phyloP scores from a whole-genome alignment of 2,888 invertebrate species.

The Danaus chrysippus region DNA sequence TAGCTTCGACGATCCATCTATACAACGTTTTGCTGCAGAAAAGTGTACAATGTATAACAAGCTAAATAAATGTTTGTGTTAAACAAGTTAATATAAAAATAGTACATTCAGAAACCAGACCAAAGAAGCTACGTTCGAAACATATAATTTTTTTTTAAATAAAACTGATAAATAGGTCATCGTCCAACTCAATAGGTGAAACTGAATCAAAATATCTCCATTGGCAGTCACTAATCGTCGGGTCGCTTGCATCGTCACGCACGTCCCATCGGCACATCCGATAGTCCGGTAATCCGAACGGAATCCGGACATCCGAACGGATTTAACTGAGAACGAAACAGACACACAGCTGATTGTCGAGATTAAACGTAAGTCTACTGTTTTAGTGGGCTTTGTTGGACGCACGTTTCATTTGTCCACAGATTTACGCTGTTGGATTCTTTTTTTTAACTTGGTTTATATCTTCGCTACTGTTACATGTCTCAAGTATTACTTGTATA shows the following conservation, averaged over 20 bases:
- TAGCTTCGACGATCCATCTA: background rate
- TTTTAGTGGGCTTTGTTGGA: constrained; percentile 49
- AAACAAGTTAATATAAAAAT: no score
- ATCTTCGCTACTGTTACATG: no score
- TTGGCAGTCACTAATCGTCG: constrained; percentile 68
- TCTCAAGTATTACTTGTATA: no score
- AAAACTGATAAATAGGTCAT: constrained; percentile 28
- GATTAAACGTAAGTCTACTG: constrained; percentile 55
- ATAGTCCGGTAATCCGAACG: constrained; percentile 38
- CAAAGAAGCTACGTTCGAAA: no score
- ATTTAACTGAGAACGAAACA: constrained; percentile 68
- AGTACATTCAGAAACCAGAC: no score
- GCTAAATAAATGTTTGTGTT: no score
- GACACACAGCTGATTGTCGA: constrained; percentile 63
- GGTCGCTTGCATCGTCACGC: constrained; percentile 65
- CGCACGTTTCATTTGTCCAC: constrained; percentile 27
- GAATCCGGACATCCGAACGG: constrained; percentile 56
- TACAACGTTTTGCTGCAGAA: no score
- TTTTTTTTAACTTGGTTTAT: background rate
- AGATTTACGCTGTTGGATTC: constrained; percentile 9
- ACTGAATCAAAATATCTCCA: constrained; percentile 46
- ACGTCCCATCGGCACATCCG: constrained; percentile 53
- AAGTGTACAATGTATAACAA: no score
- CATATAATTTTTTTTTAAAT: background rate
- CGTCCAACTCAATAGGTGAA: constrained; percentile 39